Conservation (phyloP, 2,113 vertebrate genomes). For the Odontophorus gujanensis region DNA sequence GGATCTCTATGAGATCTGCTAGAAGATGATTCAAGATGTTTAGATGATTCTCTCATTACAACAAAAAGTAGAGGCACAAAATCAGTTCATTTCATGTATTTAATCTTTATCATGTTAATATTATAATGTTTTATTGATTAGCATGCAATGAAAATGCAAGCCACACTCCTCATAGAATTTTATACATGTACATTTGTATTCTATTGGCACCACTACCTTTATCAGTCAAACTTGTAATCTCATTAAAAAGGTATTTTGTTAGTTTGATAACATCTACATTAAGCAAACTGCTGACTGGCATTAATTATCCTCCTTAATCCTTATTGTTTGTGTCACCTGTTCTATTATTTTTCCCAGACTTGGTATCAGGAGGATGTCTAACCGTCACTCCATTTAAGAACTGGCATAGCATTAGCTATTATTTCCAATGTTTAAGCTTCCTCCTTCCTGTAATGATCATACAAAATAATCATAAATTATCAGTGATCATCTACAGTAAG, state of each 20-base stretch:
- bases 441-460: background rate
- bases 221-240: background rate
- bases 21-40: background rate
- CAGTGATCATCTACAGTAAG: background rate
- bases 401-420: background rate
- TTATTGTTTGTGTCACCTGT: background rate
- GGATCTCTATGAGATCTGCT: accelerated
- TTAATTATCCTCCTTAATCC: background rate
- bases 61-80: background rate
- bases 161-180: background rate
- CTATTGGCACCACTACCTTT: background rate
- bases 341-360: background rate
- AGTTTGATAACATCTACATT: background rate
- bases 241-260: background rate
- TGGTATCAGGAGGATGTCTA: background rate
- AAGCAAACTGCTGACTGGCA: background rate
- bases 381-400: background rate
- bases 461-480: background rate
- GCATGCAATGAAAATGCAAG: background rate
- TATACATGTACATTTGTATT: background rate
- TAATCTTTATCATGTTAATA: background rate
- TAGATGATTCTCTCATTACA: background rate
- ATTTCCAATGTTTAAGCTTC: background rate
- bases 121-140: background rate
- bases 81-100: background rate